These are phyloP conservation scores for Ophraella communa DNA, from an alignment of 2,888 invertebrate species.

Conservation along the genomic window DNA sequence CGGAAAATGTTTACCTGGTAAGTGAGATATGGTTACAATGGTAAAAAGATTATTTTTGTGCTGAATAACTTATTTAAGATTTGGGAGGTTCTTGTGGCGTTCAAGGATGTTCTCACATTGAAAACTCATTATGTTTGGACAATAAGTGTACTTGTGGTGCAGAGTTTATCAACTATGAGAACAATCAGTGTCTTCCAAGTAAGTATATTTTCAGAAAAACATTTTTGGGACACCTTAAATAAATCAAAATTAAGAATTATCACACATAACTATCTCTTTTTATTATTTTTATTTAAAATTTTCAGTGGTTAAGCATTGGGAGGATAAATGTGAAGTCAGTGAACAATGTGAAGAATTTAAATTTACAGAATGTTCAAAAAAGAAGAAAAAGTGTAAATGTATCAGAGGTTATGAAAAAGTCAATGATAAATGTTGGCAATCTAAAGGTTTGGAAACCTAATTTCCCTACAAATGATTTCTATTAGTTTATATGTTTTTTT, in stretches of 20 bases:
- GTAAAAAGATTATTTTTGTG: no score
- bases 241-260: no score
- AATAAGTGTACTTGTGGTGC: constrained; percentile 35
- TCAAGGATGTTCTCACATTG: constrained; percentile 31
- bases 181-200: constrained; percentile 38
- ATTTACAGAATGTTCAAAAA: constrained; percentile 32
- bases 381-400: constrained; percentile 29
- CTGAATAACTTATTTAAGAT: constrained; percentile 39
- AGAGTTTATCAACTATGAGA: constrained; percentile 29
- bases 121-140: constrained; percentile 34
- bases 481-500: constrained; percentile 25
- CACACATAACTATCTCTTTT: no score
- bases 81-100: constrained; percentile 41
- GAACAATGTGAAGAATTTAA: constrained; percentile 40
- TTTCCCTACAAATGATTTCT: neutral
- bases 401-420: constrained; percentile 21
- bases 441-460: constrained; percentile 33
- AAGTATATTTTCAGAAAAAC: constrained; percentile 27
- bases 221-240: no score
- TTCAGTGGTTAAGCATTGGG: constrained; percentile 35
- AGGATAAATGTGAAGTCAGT: constrained; percentile 37
- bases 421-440: constrained; percentile 27
- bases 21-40: constrained; percentile 10
- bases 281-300: no score
- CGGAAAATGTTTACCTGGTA: constrained; percentile 41